Conservation (phyloP, 2,888 invertebrate genomes). For the Agrochola litura region DNA sequence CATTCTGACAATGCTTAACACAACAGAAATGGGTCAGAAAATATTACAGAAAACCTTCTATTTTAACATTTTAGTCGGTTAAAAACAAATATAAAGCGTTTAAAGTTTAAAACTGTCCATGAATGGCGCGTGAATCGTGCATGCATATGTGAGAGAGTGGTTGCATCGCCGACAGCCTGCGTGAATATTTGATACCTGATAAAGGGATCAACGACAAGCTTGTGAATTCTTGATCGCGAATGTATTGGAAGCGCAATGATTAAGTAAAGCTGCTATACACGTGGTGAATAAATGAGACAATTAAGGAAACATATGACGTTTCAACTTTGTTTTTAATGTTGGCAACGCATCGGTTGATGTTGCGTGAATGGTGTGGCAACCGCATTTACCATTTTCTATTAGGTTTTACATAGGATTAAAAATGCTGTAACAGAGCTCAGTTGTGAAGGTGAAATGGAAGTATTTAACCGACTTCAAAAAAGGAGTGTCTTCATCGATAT, state of each 20-base stretch:
- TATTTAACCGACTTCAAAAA: no score
- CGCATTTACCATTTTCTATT: neutral
- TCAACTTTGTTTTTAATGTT: conserved; percentile 11
- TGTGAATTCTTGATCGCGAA: conserved; percentile 42
- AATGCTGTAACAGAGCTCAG: neutral
- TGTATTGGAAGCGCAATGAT: conserved; percentile 35
- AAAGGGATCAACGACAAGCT: conserved; percentile 35
- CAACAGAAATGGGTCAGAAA: neutral
- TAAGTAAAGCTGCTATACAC: conserved; percentile 24
- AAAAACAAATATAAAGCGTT: conserved; percentile 7
- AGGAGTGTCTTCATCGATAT: no score
- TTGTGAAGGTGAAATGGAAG: no score
- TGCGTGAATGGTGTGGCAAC: neutral
- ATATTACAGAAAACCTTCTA: neutral
- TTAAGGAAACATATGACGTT: neutral
- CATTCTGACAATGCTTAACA: neutral
- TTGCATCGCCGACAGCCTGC: conserved; percentile 37
- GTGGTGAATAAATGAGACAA: conserved; percentile 9
- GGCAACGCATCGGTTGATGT: neutral
- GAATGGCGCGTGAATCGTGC: conserved; percentile 33
- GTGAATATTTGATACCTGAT: conserved; percentile 47
- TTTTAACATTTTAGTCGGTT: neutral
- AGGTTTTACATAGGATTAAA: neutral
- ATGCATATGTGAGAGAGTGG: conserved; percentile 42
- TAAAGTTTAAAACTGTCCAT: conserved; percentile 32